These are phyloP conservation scores for Coenonympha arcania DNA, from an alignment of 2,888 invertebrate species.

Conservation along the genomic window DNA sequence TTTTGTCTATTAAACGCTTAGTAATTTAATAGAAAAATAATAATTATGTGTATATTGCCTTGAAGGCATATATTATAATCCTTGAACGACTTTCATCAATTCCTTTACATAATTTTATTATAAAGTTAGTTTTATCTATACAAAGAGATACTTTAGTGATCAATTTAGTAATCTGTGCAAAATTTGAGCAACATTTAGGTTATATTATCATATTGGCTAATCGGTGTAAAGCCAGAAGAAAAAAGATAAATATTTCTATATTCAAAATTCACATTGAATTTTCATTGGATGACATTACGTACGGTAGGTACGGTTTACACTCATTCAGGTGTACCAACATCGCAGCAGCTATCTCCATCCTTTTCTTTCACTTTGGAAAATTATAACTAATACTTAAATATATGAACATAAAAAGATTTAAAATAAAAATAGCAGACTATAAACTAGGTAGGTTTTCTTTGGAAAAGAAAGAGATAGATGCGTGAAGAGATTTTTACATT, in stretches of 20 bases:
- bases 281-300: conserved; percentile 4
- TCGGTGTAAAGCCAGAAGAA: no score
- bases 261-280: no score
- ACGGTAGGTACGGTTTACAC: no score
- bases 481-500: not conserved
- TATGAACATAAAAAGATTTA: no score
- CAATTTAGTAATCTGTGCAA: conserved; percentile 1
- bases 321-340: not conserved
- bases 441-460: no score
- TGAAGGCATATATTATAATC: not conserved
- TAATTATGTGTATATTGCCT: conserved; percentile 8
- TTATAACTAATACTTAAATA: no score
- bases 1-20: conserved; percentile 6
- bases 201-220: conserved; percentile 9
- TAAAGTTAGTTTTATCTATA: not conserved
- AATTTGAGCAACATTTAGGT: conserved; percentile 23
- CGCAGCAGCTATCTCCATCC: not conserved
- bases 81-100: conserved; percentile 1
- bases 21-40: conserved; percentile 19
- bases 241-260: no score
- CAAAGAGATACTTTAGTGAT: conserved; percentile 1
- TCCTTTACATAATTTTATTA: not conserved
- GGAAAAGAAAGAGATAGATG: conserved; percentile 9
- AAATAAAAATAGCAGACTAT: no score
- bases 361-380: conserved; percentile 12